Conservation (phyloP, 1,140 invertebrate genomes). For the Venturia canescens region DNA sequence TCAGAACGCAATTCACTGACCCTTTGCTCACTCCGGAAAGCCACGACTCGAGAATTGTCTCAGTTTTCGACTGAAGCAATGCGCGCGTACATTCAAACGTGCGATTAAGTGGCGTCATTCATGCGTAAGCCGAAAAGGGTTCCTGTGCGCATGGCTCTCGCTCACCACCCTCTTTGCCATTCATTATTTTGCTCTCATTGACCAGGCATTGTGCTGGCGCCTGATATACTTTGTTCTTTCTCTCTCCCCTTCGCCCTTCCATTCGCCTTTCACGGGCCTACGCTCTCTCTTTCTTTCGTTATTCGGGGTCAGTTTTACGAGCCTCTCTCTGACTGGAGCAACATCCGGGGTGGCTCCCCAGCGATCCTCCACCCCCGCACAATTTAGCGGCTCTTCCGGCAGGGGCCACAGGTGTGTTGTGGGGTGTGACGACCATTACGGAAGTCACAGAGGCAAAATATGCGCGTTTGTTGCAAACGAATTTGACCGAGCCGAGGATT, state of each 20-base stretch:
- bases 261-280: constrained; percentile 27
- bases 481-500: not conserved
- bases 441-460: not conserved
- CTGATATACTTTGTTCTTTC: constrained; percentile 24
- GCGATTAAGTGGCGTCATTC: constrained; percentile 22
- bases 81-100: not conserved
- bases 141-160: constrained; percentile 2
- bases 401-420: not conserved
- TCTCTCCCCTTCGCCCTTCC: constrained; percentile 8
- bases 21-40: too few species aligned
- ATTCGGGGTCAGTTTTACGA: constrained; percentile 54
- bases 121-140: constrained; percentile 14
- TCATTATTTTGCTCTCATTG: constrained; percentile 43
- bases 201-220: constrained; percentile 37
- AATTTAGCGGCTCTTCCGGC: not conserved
- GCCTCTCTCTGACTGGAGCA: not conserved
- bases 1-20: too few species aligned
- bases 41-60: not conserved
- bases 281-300: constrained; percentile 42
- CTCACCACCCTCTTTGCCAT: constrained; percentile 49
- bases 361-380: not conserved
- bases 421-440: constrained; percentile 7
- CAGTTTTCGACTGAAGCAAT: not conserved
- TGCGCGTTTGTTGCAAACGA: not conserved
- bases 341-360: constrained; percentile 23